Evolutionary conservation across 2,888 invertebrate genomes (phyloP), one percentile per base, ranked within the genome.

Genomic region (Priapulus caudatus): DNA sequence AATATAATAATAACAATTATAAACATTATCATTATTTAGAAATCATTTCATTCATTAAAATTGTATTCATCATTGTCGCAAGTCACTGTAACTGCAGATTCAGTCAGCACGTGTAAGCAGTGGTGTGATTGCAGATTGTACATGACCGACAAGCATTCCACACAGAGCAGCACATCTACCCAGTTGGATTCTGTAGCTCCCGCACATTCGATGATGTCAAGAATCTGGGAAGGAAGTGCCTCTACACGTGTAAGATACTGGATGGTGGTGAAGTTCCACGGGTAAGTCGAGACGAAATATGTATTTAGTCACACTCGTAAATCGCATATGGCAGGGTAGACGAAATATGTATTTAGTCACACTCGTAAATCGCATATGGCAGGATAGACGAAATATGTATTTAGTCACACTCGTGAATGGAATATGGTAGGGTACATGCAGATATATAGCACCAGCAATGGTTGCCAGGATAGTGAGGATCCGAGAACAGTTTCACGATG

Each of bases 181-280:
- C 86, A 1, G 81, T 82, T 5, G 86, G 83, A 1, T 86, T 80
- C 71, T 81, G 84, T 55, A 82, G 84, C 19, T 85, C 85, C 0
- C 75, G 85, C 60, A 76, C 81, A 4, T 86, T 82, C 69, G 82
- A 81, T 2, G 84, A 82, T 67, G 75, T 82, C 2, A 78, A 78
- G 62, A 81, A 83, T 65, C 81, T 82, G 2, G 77, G 79, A 45
- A 73, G 78, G 15, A 81, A 81, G 64, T 84, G 83, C 67, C 76
- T 84, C 3, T 86, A 83, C 61, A 86, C 84, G 0, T 86, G 86
- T 65, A 85, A 84, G 69, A 82, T 86, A 59, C 75, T 81, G n/a
- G 85, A 85, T 64, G 78, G 79, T 50, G 81, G 82, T 47, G 74
- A 76, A 21, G 74, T 76, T 57, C 85, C 85, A 2, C 61, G 79